Evolutionary conservation across 2,113 vertebrate genomes (phyloP).

Genomic region (Lasiurus borealis): DNA sequence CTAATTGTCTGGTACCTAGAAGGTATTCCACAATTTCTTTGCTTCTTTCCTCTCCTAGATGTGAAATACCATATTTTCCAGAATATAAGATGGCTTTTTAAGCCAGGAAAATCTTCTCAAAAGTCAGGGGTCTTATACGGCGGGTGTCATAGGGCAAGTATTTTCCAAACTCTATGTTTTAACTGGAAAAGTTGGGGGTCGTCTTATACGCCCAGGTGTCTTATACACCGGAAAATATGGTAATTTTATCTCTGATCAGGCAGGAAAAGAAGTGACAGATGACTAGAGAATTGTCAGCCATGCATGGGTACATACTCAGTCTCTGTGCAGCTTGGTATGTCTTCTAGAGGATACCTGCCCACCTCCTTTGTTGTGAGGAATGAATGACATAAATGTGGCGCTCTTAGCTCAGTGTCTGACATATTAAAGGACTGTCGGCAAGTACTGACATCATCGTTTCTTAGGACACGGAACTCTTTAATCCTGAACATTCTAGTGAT

Average conservation of each 20-base stretch:
- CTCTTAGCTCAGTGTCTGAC: neutral
- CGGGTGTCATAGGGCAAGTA: too few species aligned
- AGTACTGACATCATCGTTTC: neutral
- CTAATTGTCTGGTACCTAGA: neutral
- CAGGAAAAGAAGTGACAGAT: neutral
- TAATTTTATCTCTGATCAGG: slow-evolving; percentile 22
- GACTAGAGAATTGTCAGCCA: neutral
- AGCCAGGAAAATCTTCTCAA: too few species aligned
- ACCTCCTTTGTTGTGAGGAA: neutral
- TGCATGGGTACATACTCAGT: neutral
- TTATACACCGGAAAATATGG: too few species aligned
- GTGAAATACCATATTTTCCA: neutral
- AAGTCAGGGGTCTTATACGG: too few species aligned
- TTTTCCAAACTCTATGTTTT: too few species aligned
- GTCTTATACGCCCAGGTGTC: too few species aligned
- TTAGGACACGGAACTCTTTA: neutral
- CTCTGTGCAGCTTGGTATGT: neutral
- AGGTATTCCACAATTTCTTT: neutral
- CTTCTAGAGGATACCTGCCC: neutral
- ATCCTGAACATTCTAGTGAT: neutral
- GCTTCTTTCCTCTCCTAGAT: neutral
- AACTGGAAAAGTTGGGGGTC: too few species aligned
- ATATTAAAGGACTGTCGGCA: neutral
- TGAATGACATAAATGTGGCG: neutral
- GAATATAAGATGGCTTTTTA: too few species aligned